phyloP scores from a whole-genome alignment of 1,140 invertebrate genomes.

The Drosophila sechellia region DNA sequence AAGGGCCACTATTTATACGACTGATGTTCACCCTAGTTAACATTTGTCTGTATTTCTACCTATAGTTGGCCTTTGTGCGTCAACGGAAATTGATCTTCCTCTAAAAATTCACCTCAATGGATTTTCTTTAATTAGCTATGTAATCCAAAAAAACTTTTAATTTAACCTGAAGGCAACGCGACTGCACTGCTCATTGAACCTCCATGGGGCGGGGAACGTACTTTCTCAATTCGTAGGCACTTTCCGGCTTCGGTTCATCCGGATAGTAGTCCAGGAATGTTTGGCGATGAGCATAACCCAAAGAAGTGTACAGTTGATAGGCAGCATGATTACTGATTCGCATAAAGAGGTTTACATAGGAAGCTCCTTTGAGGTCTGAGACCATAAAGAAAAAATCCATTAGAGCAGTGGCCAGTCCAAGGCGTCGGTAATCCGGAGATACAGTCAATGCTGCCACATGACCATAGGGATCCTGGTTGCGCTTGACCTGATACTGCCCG shows the following conservation, averaged over 20 bases:
- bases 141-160: constrained; percentile 13
- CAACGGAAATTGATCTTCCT: constrained; percentile 66
- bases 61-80: constrained; percentile 60
- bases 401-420: constrained; percentile 51
- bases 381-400: constrained; percentile 36
- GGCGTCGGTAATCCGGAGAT: constrained; percentile 30
- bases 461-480: constrained; percentile 12
- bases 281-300: constrained; percentile 44
- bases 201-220: constrained; percentile 7
- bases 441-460: constrained; percentile 53
- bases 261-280: constrained; percentile 53
- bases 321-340: constrained; percentile 47
- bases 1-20: too few species aligned
- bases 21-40: background rate
- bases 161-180: constrained; percentile 25
- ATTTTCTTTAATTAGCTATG: constrained; percentile 62
- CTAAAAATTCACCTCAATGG: constrained; percentile 53
- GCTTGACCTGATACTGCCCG: constrained; percentile 17
- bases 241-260: constrained; percentile 54
- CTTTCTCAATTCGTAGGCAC: constrained; percentile 61
- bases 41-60: constrained; percentile 7
- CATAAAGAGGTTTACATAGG: constrained; percentile 47
- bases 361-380: constrained; percentile 16
- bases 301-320: constrained; percentile 30
- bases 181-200: constrained; percentile 25